These are phyloP conservation scores for Drosophila subsilvestris DNA, from an alignment of 2,888 invertebrate species.

Conservation along the genomic window DNA sequence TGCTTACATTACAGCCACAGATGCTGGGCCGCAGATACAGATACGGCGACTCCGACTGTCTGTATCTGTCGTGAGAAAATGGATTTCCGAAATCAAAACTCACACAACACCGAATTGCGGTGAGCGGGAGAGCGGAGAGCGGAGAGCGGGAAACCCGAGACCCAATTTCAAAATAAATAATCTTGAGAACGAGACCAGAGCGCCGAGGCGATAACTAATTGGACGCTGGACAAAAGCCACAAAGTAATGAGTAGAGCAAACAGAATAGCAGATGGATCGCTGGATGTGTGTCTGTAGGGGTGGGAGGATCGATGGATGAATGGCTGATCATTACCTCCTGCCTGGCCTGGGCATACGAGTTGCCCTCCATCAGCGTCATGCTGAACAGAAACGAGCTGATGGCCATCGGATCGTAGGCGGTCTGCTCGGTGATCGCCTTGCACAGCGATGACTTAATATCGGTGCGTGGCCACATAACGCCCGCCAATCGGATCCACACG, in stretches of 20 bases:
- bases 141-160: constrained; percentile 24
- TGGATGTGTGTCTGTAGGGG: background rate
- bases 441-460: constrained; percentile 83
- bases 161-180: constrained; percentile 47
- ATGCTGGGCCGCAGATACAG: constrained; percentile 46
- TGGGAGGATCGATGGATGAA: background rate
- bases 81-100: constrained; percentile 58
- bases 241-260: constrained; percentile 34
- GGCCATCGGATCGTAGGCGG: constrained; percentile 87
- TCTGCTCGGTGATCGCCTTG: constrained; percentile 85
- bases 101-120: constrained; percentile 40
- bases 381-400: constrained; percentile 86
- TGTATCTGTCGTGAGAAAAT: constrained; percentile 76
- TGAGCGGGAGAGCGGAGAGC: background rate
- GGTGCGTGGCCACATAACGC: constrained; percentile 84
- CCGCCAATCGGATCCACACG: constrained; percentile 87
- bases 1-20: constrained; percentile 53
- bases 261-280: constrained; percentile 2
- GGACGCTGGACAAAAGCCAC: constrained; percentile 60
- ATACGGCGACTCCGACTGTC: constrained; percentile 36
- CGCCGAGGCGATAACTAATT: constrained; percentile 46
- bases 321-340: constrained; percentile 85
- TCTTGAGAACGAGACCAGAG: constrained; percentile 38
- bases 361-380: constrained; percentile 87
- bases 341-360: constrained; percentile 84